Evolutionary conservation across 2,888 invertebrate species (phyloP).

Genomic region (Amorpha juglandis): DNA sequence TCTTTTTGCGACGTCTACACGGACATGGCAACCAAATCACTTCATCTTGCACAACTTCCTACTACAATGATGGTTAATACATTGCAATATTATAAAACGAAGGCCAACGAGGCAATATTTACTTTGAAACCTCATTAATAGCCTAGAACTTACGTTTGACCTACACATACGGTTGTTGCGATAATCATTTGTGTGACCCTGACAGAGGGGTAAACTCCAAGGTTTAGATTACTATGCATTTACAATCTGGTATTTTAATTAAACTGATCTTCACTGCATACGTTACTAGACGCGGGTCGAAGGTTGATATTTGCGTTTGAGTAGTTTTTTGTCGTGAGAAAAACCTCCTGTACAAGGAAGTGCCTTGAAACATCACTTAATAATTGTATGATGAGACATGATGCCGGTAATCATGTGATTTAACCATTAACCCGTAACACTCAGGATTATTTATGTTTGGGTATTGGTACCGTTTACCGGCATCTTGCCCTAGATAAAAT

Average conservation of each 20-base stretch:
- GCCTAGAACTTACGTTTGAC: slow-evolving; percentile 7
- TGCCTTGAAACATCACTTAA: slow-evolving; percentile 11
- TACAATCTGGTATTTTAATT: slow-evolving; percentile 2
- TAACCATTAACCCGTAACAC: not conserved
- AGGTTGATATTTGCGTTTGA: slow-evolving; percentile 6
- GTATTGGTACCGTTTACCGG: not conserved
- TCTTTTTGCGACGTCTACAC: not conserved
- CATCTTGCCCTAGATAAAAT: no score
- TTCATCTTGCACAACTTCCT: not conserved
- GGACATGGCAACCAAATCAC: not conserved
- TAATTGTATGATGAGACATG: slow-evolving; percentile 3
- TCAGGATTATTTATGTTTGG: not conserved
- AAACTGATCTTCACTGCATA: not conserved
- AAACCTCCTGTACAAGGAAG: slow-evolving; percentile 4
- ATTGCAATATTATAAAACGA: slow-evolving; percentile 9
- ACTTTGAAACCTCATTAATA: not conserved
- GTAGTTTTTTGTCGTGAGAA: slow-evolving; percentile 20
- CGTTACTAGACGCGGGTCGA: slow-evolving; percentile 5
- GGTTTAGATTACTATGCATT: not conserved
- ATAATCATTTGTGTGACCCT: slow-evolving; percentile 8
- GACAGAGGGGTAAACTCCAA: not conserved
- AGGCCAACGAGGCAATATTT: slow-evolving; percentile 9
- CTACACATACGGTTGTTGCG: not conserved
- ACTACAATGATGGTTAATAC: not conserved
- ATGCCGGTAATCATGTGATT: not conserved